Base-by-base conservation (phyloP, 1,140 invertebrate species). In the Hypsibius dujardini region DNA sequence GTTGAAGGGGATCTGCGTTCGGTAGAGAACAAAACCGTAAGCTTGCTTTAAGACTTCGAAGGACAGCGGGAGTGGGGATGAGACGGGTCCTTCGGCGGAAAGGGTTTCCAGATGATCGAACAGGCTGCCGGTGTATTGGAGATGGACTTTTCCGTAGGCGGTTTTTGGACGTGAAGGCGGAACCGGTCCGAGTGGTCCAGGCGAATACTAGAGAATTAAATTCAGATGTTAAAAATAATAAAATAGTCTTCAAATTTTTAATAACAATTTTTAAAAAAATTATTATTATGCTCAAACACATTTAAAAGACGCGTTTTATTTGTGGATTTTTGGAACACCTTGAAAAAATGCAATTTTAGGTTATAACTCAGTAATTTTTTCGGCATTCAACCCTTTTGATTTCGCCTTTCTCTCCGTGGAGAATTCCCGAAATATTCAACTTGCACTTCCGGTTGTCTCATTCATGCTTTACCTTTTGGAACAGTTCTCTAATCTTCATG, bases 161-260 rank as follows among this genome's bases (percentile, higher is more conserved):
- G 76, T 81, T 77, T 82, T 87, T 45, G 81, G 78, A 56, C 81
- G 76, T 46, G 78, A 77, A 1, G 62, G 71, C 42, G 85, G 84
- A 0, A 82, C 60, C 0, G 80, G 76, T 2, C 81, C 76, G 62
- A 79, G 74, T 1, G 83, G 82, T 46, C 82, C 7, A 14, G 78
- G 74, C 1, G 81, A 56, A 73, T 81, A 83, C 82, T 84, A 71
- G n/a, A 56, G 60, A 77, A 77, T 46, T 69, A 70, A 15, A 72
- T 46, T 15, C 7, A 67, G 45, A 42, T 7, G 42, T 12, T 7
- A 15, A 42, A 42, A 67, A 46, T 70, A 73, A 40, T 46, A 60
- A 40, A 72, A 70, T 60, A 47, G 70, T 72, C 28, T 12, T 56
- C 7, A 7, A 56, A 56, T 7, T 7, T 12, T 12, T n/a, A n/a